These are phyloP conservation scores for Brachionus koreanus DNA, from an alignment of 1,140 invertebrate species.

Conservation along the genomic window DNA sequence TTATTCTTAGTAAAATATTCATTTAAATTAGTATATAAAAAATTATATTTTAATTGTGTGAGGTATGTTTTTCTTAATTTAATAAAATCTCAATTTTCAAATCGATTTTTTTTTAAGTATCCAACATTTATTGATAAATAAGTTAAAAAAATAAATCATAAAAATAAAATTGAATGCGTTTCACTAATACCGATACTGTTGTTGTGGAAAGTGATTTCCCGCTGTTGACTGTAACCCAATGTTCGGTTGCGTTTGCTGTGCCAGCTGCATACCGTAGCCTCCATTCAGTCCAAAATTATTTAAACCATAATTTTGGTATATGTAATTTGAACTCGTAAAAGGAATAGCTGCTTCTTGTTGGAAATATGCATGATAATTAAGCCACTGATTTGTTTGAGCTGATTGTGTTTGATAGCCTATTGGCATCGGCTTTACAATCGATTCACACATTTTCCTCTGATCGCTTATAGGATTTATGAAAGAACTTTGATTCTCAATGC, in stretches of 20 bases:
- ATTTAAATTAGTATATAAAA: not conserved
- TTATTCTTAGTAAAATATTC: not conserved
- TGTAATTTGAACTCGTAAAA: not conserved
- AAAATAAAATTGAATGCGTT: not conserved
- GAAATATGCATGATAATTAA: not conserved
- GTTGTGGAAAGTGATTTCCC: not conserved
- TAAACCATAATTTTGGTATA: not conserved
- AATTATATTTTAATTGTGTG: not conserved
- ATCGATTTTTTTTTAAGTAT: not conserved
- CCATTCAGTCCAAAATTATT: not conserved
- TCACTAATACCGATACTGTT: conserved; percentile 8
- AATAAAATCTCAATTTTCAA: not conserved
- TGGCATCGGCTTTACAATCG: not conserved
- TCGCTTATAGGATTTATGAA: not conserved
- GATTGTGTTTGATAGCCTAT: not conserved
- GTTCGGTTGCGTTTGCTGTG: not conserved
- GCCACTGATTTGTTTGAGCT: not conserved
- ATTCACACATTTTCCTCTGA: not conserved
- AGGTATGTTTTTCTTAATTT: not conserved
- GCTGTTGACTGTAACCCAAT: not conserved
- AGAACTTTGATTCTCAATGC: not conserved
- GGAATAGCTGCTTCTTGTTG: not conserved
- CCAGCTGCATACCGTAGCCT: not conserved
- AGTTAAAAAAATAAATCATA: not conserved
- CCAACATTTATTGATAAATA: conserved; percentile 9